Conservation (phyloP, 2,113 vertebrate species). For the Lethenteron camtschaticum region DNA sequence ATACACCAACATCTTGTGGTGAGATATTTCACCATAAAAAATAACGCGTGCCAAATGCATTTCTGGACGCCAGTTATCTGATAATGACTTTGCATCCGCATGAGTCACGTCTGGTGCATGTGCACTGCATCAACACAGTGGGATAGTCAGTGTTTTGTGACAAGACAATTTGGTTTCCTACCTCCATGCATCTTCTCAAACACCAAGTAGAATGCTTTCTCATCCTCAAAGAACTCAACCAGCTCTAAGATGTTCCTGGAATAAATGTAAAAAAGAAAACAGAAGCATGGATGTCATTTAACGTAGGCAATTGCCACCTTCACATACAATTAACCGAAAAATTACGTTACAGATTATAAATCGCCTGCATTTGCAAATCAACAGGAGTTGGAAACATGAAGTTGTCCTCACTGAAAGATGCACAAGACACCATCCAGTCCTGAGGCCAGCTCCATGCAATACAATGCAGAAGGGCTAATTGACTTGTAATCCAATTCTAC, state of each 20-base stretch:
- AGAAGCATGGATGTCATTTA: too few relatives aligned
- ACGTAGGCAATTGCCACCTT: too few relatives aligned
- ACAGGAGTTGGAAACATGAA: too few relatives aligned
- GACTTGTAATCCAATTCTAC: too few relatives aligned
- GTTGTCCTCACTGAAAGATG: too few relatives aligned
- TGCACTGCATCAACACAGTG: not conserved
- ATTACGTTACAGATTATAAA: too few relatives aligned
- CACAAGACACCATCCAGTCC: too few relatives aligned
- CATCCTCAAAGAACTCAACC: constrained; percentile 88
- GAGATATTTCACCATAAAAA: not conserved
- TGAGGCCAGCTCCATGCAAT: too few relatives aligned
- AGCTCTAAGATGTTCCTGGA: constrained; percentile 80
- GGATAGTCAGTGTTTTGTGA: not conserved
- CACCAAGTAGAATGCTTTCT: constrained; percentile 67
- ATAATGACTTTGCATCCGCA: not conserved
- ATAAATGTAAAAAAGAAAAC: constrained; percentile 8
- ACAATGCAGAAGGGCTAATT: too few relatives aligned
- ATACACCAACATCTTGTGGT: too few relatives aligned
- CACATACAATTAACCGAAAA: too few relatives aligned
- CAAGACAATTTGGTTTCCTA: constrained; percentile 15
- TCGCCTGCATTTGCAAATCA: too few relatives aligned
- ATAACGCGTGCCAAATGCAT: not conserved
- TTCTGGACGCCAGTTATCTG: not conserved
- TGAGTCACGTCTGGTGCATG: not conserved
- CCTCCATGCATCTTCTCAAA: constrained; percentile 92